A percentile compares a stretch with the other conserved stretches of the same genome.
Conservation (phyloP, 2,113 vertebrate species). For the Thalassoma bifasciatum region DNA sequence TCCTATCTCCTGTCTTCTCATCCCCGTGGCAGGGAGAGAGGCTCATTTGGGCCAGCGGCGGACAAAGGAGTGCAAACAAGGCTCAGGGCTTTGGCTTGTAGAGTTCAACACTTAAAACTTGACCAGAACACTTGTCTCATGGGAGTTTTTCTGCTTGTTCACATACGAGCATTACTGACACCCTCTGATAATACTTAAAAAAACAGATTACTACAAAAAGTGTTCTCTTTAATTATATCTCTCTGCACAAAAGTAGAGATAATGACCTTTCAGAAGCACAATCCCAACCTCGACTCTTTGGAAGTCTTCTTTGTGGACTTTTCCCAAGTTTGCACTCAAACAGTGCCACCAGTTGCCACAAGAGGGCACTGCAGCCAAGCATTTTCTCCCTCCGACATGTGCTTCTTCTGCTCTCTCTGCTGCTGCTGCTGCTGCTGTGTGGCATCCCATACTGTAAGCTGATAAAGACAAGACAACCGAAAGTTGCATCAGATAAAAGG, state of each 20-base stretch:
- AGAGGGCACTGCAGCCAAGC: constrained; percentile 85
- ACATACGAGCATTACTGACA: neutral
- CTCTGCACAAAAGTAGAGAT: neutral
- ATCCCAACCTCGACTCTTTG: neutral
- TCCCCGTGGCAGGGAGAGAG: constrained; percentile 54
- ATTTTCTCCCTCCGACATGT: constrained; percentile 32
- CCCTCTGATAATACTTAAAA: neutral
- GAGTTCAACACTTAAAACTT: constrained; percentile 42
- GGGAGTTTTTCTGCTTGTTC: neutral
- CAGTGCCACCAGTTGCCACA: constrained; percentile 54
- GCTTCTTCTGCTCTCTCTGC: neutral
- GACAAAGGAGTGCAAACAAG: constrained; percentile 66
- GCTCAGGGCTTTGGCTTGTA: constrained; percentile 24
- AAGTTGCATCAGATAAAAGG: constrained; percentile 73
- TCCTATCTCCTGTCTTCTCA: constrained; percentile 77
- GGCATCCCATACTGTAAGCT: constrained; percentile 66
- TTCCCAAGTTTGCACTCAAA: constrained; percentile 31
- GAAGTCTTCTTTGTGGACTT: constrained; percentile 28
- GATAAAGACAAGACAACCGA: constrained; percentile 79
- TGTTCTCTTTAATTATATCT: neutral
- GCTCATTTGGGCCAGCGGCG: constrained; percentile 50
- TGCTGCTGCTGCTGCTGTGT: constrained; percentile 59
- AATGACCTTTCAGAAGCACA: neutral
- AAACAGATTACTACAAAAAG: neutral
- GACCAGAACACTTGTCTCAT: constrained; percentile 2